These are phyloP conservation scores for Lordiphosa fenestrarum DNA, from an alignment of 2,888 invertebrate genomes.

Conservation along the genomic window DNA sequence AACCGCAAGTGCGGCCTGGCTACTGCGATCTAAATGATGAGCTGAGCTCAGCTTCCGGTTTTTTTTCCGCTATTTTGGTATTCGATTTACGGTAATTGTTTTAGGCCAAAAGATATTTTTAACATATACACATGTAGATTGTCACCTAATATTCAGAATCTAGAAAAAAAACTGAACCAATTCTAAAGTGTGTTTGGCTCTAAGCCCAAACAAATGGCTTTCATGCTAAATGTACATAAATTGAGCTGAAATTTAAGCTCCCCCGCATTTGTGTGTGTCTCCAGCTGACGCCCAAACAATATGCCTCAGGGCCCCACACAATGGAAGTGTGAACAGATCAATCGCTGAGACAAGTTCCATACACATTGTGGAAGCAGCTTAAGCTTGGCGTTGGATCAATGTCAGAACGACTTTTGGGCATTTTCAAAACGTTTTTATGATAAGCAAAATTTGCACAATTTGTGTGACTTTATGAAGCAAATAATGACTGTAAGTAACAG, in stretches of 20 bases:
- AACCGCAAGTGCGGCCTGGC: conserved; percentile 59
- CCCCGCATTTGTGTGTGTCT: conserved; percentile 23
- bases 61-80: conserved; percentile 28
- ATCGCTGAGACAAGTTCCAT: conserved; percentile 28
- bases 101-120: conserved; percentile 59
- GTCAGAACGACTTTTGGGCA: conserved; percentile 10
- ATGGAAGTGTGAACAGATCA: conserved; percentile 63
- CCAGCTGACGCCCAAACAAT: conserved; percentile 47
- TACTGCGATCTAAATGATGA: conserved; percentile 42
- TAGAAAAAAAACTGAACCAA: conserved; percentile 58
- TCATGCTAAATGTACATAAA: conserved; percentile 20
- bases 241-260: conserved; percentile 14
- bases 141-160: conserved; percentile 42
- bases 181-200: conserved; percentile 37
- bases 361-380: conserved; percentile 38
- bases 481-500: no score
- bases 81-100: conserved; percentile 55
- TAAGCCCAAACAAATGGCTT: conserved; percentile 48
- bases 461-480: no score
- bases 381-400: conserved; percentile 24
- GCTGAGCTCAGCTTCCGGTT: conserved; percentile 63
- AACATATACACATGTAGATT: conserved; percentile 28
- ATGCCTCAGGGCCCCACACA: conserved; percentile 45
- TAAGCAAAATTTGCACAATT: no score
- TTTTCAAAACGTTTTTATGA: conserved; percentile 4